Evolutionary conservation across 2,888 invertebrate species (phyloP).

Genomic region (Aspidapion aeneum): DNA sequence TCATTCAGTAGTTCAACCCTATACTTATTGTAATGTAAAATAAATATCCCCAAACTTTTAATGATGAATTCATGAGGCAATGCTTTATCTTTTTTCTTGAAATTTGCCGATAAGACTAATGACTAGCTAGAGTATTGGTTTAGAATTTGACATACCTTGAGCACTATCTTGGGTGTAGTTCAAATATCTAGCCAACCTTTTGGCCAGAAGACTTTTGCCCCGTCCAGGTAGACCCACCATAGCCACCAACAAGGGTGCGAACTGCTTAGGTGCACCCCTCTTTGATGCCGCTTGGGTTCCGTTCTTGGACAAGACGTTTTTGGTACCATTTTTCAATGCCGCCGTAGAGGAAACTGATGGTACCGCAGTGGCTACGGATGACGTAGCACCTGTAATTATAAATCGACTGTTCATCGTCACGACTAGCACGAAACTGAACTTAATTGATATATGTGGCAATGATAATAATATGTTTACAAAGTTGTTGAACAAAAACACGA

Average conservation of each 20-base stretch:
- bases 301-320: neutral
- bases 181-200: conserved; percentile 80
- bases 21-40: too few relatives aligned
- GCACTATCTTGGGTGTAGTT: conserved; percentile 89
- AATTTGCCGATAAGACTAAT: too few relatives aligned
- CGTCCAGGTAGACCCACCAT: conserved; percentile 90
- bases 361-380: neutral
- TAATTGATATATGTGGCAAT: neutral
- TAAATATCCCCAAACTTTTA: too few relatives aligned
- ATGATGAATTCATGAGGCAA: too few relatives aligned
- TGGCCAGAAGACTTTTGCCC: conserved; percentile 89
- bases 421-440: conserved; percentile 15
- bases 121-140: too few relatives aligned
- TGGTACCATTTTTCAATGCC: neutral
- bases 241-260: conserved; percentile 76
- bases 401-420: conserved; percentile 28
- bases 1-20: too few relatives aligned
- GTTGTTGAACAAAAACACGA: neutral
- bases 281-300: conserved; percentile 20
- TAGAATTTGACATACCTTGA: conserved; percentile 74
- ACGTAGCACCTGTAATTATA: conserved; percentile 37
- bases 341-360: neutral
- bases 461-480: too few relatives aligned
- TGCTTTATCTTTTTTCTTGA: too few relatives aligned
- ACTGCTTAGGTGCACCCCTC: conserved; percentile 47